Conservation (phyloP, 2,113 vertebrate genomes). For the Elephas maximus region DNA sequence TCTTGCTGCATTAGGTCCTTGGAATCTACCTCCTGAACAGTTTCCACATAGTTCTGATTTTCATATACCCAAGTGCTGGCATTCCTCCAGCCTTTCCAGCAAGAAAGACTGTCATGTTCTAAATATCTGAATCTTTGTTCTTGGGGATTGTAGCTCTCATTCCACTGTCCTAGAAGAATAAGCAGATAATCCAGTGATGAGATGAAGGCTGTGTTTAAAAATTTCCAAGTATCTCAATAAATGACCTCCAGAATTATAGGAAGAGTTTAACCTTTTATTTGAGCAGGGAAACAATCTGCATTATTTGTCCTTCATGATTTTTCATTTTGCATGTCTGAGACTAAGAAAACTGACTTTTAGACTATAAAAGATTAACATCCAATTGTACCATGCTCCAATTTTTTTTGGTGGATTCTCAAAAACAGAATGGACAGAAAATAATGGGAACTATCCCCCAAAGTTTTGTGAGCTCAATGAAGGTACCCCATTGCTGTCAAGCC, state of each 20-base stretch:
- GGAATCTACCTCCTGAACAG: neutral
- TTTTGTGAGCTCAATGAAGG: neutral
- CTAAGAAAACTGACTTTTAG: neutral
- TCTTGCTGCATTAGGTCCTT: slow-evolving; percentile 57
- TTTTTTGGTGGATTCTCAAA: neutral
- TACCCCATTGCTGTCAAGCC: too few species aligned
- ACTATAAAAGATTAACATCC: neutral
- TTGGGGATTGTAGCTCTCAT: slow-evolving; percentile 24
- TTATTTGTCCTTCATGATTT: neutral
- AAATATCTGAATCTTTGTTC: slow-evolving; percentile 62
- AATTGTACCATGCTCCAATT: neutral
- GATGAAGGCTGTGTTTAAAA: slow-evolving; percentile 10
- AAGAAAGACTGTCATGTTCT: slow-evolving; percentile 53
- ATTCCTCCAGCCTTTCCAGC: slow-evolving; percentile 48
- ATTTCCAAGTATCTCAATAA: neutral
- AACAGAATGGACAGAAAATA: neutral
- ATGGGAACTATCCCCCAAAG: neutral
- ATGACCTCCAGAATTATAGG: neutral
- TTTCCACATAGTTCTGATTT: slow-evolving; percentile 50
- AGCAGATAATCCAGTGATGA: slow-evolving; percentile 32
- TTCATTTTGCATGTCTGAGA: neutral
- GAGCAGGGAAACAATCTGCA: neutral
- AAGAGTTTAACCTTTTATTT: neutral
- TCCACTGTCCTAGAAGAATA: slow-evolving; percentile 70
- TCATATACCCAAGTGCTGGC: neutral